Base-by-base conservation (phyloP, 1,140 invertebrate genomes). In the Drosophila mauritiana region DNA sequence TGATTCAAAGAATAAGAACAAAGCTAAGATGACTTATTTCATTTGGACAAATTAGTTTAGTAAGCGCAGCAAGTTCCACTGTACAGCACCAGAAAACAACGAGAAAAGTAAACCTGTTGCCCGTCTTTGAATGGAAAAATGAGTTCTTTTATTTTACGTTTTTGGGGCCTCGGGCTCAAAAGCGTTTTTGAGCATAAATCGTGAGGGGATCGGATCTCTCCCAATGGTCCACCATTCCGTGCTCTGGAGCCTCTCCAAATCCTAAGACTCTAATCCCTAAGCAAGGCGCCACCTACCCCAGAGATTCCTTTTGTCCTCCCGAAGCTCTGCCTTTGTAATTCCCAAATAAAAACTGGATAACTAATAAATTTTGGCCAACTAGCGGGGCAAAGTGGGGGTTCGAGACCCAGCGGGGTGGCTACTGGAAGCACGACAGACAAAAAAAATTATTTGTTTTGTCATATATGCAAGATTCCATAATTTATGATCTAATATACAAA, bases 71-170 rank as follows among this genome's bases (percentile, higher is more conserved):
- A 78, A 48, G 73, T 25, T 27, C 51, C 39, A 40, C 74, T 73
- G 73, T 64, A 69, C 40, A 62, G 8, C 36, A 17, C 17, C 17
- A 48, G 55, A 25, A 57, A 43, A 39, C 43, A 58, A 15, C 52
- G 12, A 61, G 36, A 42, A 40, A 45, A 46, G 37, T 37, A 86
- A 86, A 86, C 83, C 83, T 86, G 84, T 86, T 86, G 80, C 57
- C 76, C 62, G 62, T 49, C 61, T 68, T 73, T 86, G 84, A 86
- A 86, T 86, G 83, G 88, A 86, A 86, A 75, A 82, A 83, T 88
- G 64, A 52, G 20, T 40, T 51, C 64, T 31, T 42, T 52, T 37
- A 20, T 12, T 25, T 49, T 17, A 10, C 77, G 46, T 80, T 75
- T 64, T 54, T 48, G 42, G 43, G 46, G 59, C 82, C 64, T 39